Conservation (phyloP, 2,888 invertebrate genomes). For the Hypolimnas misippus region DNA sequence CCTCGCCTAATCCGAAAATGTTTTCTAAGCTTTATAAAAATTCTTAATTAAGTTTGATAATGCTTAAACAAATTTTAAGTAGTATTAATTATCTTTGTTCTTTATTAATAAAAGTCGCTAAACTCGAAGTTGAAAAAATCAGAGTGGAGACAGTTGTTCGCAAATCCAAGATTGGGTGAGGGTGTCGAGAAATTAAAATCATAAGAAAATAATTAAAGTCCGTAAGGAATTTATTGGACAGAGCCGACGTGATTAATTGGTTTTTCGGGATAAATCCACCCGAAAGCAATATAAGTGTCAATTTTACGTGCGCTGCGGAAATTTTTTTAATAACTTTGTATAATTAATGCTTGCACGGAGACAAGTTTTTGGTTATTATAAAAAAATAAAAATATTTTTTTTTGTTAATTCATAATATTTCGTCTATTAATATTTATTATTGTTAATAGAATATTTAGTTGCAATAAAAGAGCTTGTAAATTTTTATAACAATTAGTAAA, state of each 20-base stretch:
- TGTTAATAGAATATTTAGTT: no score
- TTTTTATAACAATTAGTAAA: no score
- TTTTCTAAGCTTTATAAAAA: conserved; percentile 46
- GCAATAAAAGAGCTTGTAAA: no score
- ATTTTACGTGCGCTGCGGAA: conserved; percentile 69
- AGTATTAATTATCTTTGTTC: conserved; percentile 81
- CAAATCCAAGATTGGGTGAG: conserved; percentile 53
- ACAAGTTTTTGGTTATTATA: conserved; percentile 4
- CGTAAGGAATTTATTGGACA: conserved; percentile 83
- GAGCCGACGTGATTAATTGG: conserved; percentile 82
- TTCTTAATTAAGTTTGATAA: conserved; percentile 72
- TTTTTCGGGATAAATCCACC: conserved; percentile 68
- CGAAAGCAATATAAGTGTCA: conserved; percentile 82
- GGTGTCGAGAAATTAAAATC: conserved; percentile 77
- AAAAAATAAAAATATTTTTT: not conserved
- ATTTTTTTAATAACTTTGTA: conserved; percentile 67
- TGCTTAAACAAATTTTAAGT: conserved; percentile 82
- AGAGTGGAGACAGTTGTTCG: conserved; percentile 69
- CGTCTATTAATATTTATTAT: no score
- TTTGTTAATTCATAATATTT: no score
- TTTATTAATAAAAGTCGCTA: conserved; percentile 81
- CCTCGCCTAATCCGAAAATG: conserved; percentile 15
- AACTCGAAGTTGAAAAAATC: conserved; percentile 53
- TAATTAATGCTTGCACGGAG: conserved; percentile 56
- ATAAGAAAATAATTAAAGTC: conserved; percentile 84